Base-by-base conservation (phyloP, 2,888 invertebrate species). In the Shargacucullia verbasci region DNA sequence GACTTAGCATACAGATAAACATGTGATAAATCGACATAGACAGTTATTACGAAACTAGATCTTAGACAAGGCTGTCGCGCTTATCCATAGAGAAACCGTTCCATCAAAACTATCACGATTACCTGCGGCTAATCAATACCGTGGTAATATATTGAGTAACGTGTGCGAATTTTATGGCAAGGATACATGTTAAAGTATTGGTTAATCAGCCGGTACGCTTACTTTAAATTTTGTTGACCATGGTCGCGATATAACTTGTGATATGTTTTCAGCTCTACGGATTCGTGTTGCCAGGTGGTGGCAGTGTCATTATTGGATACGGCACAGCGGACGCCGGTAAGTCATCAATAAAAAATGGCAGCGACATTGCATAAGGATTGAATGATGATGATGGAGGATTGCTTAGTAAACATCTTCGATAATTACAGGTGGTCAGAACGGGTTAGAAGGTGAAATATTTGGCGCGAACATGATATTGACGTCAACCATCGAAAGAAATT, bases 251-350 rank as follows among this genome's bases (percentile, higher is more conserved):
- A 9, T 34, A 29, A 57, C 7, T 37, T 50, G 13, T 20, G 5
- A 34, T 44, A 58, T 64, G 62, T 76, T 95, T 94, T 49, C 90
- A 96, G 96, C 86, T 95, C 41, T 78, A 85, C 38, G 95, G 94
- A 0, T 89, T 92, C 47, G 85, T 92, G 43, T 89, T 96, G 56
- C 95, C 96, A 6, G 91, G 91, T 20, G 94, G 94, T 3, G 96
- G 96, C 8, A 96, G 96, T 73, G 84, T 96, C 6, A 95, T 96
- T 8, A 88, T 96, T n/a, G 96, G 96, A 14, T 96, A 96, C 82
- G 96, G 96, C 71, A 95, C 95, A 70, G 95, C 95, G n/a, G 95
- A 95, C 75, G 95, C 94, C 73, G 95, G 96, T 91, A 95, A 94
- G 27, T 47, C 20, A 15, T 25, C 27, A 29, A 53, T 13, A 35